Evolutionary conservation across 2,113 vertebrate species (phyloP).

Genomic region (Dasyprocta punctata): DNA sequence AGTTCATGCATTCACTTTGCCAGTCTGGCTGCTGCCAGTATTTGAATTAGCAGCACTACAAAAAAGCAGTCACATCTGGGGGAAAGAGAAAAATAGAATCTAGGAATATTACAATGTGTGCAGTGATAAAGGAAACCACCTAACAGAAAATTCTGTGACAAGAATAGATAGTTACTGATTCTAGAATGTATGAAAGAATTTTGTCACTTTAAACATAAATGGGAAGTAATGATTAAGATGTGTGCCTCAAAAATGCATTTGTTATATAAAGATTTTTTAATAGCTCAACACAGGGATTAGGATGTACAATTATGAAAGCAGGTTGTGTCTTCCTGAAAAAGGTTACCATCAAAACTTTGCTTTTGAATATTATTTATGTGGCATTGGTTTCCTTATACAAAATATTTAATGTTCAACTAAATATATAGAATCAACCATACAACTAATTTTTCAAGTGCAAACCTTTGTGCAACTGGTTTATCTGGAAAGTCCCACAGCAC

Average conservation of each 20-base stretch:
- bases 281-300: constrained; percentile 31
- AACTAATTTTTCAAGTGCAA: constrained; percentile 55
- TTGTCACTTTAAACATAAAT: constrained; percentile 15
- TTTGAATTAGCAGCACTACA: not conserved
- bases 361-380: constrained; percentile 53
- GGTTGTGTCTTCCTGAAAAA: constrained; percentile 21
- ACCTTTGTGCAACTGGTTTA: not conserved
- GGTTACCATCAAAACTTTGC: constrained; percentile 14
- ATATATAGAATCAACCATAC: constrained; percentile 42
- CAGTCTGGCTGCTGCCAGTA: not conserved
- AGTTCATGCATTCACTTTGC: not conserved
- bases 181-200: not conserved
- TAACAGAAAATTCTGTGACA: constrained; percentile 26
- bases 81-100: not conserved
- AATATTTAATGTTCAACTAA: constrained; percentile 55
- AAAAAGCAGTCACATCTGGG: not conserved
- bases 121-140: not conserved
- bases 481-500: constrained; percentile 87
- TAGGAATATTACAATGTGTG: not conserved
- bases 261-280: not conserved
- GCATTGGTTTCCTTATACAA: constrained; percentile 56
- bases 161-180: not conserved
- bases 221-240: constrained; percentile 18
- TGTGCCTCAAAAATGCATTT: constrained; percentile 37
- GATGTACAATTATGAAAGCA: not conserved